Evolutionary conservation across 2,113 vertebrate species (phyloP).

Genomic region (human (Homo sapiens)): GRCh38 chr5:170741001-170741500

Average conservation of each 20-base stretch:
- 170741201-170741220: not conserved
- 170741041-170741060: not conserved
- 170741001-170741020: too few species aligned
- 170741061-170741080: not conserved
- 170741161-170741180: not conserved
- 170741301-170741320: not conserved
- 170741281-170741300: not conserved
- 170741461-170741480: too few species aligned
- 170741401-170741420: not conserved
- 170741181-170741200: not conserved
- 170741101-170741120: not conserved
- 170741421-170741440: too few species aligned
- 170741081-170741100: not conserved
- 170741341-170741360: not conserved
- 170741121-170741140: not conserved
- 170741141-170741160: not conserved
- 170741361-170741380: not conserved
- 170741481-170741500: too few species aligned
- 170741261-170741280: not conserved
- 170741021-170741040: not conserved
- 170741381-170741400: not conserved
- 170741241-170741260: not conserved
- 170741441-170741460: too few species aligned
- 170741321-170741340: not conserved
- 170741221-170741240: not conserved